Conservation (phyloP, 2,113 vertebrate genomes). For the Gnathonemus longibarbis region DNA sequence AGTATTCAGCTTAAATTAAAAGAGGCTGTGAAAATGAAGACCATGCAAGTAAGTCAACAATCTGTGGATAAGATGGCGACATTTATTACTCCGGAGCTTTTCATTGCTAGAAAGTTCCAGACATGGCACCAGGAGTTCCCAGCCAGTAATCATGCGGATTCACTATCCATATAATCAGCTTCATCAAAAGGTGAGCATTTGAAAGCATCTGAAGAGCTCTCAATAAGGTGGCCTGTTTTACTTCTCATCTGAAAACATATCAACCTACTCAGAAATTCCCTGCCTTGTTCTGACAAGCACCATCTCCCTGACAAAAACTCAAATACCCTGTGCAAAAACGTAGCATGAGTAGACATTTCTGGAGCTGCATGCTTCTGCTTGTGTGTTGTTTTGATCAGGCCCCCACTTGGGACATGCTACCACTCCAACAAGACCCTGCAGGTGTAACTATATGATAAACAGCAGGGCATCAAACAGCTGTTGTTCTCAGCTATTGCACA, state of each 20-base stretch:
- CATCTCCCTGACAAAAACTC: neutral
- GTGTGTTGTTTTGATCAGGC: neutral
- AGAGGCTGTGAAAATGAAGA: neutral
- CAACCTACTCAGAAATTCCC: neutral
- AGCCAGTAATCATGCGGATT: neutral
- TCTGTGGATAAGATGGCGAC: neutral
- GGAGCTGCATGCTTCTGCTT: neutral
- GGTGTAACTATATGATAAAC: neutral
- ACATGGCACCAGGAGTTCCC: neutral
- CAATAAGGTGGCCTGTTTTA: neutral
- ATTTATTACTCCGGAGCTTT: neutral
- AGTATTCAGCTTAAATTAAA: neutral
- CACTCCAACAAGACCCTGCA: neutral
- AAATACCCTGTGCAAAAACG: neutral
- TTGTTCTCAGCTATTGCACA: neutral
- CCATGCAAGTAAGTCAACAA: neutral
- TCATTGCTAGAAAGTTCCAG: neutral
- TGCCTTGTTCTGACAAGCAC: neutral
- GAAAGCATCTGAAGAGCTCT: neutral
- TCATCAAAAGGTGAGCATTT: neutral
- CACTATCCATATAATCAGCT: neutral
- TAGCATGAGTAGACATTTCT: neutral
- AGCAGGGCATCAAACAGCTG: neutral
- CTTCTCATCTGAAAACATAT: neutral
- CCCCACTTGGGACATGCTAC: neutral